These are phyloP conservation scores for Sarcophaga peregrina DNA, from an alignment of 1,140 invertebrate genomes.

Conservation along the genomic window DNA sequence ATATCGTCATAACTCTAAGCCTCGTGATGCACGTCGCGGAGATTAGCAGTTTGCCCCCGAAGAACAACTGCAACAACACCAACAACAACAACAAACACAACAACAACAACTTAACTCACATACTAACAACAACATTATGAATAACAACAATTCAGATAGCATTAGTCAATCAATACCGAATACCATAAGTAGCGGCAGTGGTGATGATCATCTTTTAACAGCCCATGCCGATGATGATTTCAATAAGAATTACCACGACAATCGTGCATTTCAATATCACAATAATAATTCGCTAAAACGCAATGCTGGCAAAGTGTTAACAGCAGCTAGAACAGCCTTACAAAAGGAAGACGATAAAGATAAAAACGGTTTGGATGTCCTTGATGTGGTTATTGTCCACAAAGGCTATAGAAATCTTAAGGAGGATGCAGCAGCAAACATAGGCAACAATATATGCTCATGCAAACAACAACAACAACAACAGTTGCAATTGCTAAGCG, in stretches of 20 bases:
- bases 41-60: constrained; percentile 74
- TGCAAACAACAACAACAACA: constrained; percentile 44
- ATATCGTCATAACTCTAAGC: constrained; percentile 74
- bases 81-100: constrained; percentile 48
- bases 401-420: constrained; percentile 52
- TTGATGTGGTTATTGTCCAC: constrained; percentile 44
- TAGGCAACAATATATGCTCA: neutral
- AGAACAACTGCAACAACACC: constrained; percentile 63
- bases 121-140: constrained; percentile 47
- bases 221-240: constrained; percentile 60
- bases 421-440: neutral
- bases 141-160: constrained; percentile 59
- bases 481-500: neutral
- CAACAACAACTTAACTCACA: constrained; percentile 47
- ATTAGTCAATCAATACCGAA: constrained; percentile 58
- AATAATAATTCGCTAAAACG: constrained; percentile 50
- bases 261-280: constrained; percentile 63
- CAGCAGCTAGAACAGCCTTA: neutral
- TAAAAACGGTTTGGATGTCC: neutral
- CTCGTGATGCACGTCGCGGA: constrained; percentile 70
- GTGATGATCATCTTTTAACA: constrained; percentile 61
- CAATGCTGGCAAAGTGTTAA: neutral
- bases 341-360: neutral
- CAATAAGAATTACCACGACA: constrained; percentile 60
- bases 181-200: constrained; percentile 57